Evolutionary conservation across 2,797 vertebrate species (phyloP).

Genomic region (Macroramphosus scolopax): DNA sequence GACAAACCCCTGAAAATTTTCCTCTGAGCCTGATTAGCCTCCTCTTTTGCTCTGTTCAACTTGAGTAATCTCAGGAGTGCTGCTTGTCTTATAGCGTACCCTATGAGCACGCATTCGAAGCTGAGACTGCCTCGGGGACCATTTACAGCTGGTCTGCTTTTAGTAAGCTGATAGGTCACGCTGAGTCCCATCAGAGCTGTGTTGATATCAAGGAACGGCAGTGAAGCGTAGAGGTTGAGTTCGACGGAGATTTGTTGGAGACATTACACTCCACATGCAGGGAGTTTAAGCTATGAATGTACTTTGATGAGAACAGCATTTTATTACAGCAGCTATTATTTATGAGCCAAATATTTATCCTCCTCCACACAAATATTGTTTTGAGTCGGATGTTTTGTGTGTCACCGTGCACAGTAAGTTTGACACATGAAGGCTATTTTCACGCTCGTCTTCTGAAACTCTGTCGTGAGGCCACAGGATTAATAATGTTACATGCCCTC

Average conservation of each 20-base stretch:
- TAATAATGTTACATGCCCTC: no score
- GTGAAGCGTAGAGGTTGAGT: conserved; percentile 21
- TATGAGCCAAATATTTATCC: conserved; percentile 13
- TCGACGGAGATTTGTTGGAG: conserved; percentile 10
- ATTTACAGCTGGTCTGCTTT: conserved; percentile 49
- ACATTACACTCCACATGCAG: no score
- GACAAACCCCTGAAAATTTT: conserved; percentile 3
- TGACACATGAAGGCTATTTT: no score
- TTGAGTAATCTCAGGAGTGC: conserved; percentile 28
- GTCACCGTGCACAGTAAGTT: no score
- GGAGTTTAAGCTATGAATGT: neutral
- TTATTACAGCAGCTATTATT: conserved; percentile 18
- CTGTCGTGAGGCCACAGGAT: no score
- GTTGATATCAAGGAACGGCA: conserved; percentile 47
- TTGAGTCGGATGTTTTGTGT: no score
- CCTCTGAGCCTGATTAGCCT: conserved; percentile 5
- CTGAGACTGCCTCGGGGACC: conserved; percentile 38
- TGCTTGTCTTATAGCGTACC: conserved; percentile 16
- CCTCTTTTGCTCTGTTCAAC: conserved; percentile 11
- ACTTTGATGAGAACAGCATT: neutral
- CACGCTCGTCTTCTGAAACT: no score
- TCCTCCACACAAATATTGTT: conserved; percentile 15
- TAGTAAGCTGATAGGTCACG: conserved; percentile 54
- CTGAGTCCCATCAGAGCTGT: conserved; percentile 34
- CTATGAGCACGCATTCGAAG: conserved; percentile 6